Conservation (phyloP, 2,888 invertebrate genomes). For the Homarus gammarus region DNA sequence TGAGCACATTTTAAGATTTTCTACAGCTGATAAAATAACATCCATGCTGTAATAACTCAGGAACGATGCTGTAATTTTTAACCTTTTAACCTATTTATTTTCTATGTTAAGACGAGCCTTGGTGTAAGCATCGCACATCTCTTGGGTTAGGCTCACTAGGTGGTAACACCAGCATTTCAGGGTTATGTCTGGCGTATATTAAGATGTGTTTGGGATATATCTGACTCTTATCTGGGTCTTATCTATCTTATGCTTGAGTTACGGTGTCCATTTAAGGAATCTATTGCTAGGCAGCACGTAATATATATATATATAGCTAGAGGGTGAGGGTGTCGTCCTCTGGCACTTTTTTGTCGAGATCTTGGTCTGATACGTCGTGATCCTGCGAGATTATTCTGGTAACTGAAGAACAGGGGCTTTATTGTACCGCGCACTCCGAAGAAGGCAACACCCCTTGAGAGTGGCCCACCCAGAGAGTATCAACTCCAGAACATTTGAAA, state of each 20-base stretch:
- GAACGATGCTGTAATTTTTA: no score
- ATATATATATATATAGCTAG: not conserved
- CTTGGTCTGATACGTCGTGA: not conserved
- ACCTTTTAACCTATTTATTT: no score
- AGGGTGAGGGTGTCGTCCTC: not conserved
- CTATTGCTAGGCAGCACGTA: no score
- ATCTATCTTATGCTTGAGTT: constrained; percentile 8
- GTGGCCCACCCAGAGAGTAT: no score
- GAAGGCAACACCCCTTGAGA: no score
- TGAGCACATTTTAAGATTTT: no score
- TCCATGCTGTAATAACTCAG: no score
- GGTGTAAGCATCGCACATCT: not conserved
- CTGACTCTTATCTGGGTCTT: constrained; percentile 16
- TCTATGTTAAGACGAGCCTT: no score
- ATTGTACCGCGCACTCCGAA: no score
- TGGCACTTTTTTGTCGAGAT: not conserved
- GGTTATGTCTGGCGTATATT: constrained; percentile 8
- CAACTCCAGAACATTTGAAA: no score
- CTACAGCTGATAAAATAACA: no score
- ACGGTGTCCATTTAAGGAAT: not conserved
- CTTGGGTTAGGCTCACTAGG: not conserved
- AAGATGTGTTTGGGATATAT: constrained; percentile 18
- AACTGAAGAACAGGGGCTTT: not conserved
- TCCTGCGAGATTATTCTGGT: not conserved
- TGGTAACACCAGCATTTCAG: not conserved